A percentile compares a stretch with the other conserved stretches of the same genome.
Evolutionary conservation across 2,888 invertebrate species (phyloP).

Genomic region (Calameuta idolon): DNA sequence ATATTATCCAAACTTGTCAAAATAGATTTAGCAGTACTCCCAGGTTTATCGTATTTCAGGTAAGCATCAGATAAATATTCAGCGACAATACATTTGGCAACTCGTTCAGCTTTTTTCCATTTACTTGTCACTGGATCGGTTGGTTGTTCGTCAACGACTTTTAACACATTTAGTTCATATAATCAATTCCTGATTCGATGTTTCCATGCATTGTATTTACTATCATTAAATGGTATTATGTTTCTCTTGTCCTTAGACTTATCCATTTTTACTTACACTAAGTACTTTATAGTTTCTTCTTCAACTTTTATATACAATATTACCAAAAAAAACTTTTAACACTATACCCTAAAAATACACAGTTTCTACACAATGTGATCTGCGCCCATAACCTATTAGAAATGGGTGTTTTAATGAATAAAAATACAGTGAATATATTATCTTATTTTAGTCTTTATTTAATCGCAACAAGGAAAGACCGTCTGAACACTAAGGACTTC

Average conservation of each 20-base stretch:
- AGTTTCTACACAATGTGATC: slow-evolving; percentile 13
- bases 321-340: not conserved
- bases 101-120: slow-evolving; percentile 19
- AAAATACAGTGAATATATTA: too few species aligned
- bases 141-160: slow-evolving; percentile 19
- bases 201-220: slow-evolving; percentile 23
- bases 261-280: slow-evolving; percentile 5
- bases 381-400: slow-evolving; percentile 16
- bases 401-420: not conserved
- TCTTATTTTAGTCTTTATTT: too few species aligned
- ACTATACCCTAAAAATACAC: slow-evolving; percentile 1
- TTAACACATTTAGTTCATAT: slow-evolving; percentile 15
- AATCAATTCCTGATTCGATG: slow-evolving; percentile 17
- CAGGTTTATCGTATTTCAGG: slow-evolving; percentile 8
- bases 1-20: slow-evolving; percentile 6
- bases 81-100: not conserved
- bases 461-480: too few species aligned
- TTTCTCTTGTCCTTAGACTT: slow-evolving; percentile 13
- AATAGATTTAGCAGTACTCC: slow-evolving; percentile 2
- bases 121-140: slow-evolving; percentile 3
- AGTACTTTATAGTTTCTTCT: not conserved
- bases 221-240: slow-evolving; percentile 12
- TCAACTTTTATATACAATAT: not conserved
- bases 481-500: too few species aligned
- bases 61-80: slow-evolving; percentile 9